phyloP scores from a whole-genome alignment of 92 coral and sea anemone genomes.

The Phenganax marumi region DNA sequence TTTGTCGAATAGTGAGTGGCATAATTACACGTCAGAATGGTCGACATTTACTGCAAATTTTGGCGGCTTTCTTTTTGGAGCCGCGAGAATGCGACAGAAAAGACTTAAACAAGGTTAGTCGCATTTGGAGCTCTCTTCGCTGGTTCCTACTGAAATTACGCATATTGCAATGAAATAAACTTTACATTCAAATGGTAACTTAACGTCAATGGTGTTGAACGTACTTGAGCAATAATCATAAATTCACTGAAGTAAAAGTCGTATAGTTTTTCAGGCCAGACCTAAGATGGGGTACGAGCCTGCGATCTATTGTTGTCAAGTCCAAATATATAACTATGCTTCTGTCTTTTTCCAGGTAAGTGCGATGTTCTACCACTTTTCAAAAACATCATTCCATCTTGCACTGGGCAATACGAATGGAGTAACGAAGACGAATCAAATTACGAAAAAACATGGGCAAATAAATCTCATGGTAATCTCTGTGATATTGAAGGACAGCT shows the following conservation, averaged over 20 bases:
- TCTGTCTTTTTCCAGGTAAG: constrained; percentile 7
- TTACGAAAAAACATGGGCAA: constrained; percentile 64
- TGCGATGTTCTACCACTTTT: constrained; percentile 37
- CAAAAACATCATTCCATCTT: constrained; percentile 46
- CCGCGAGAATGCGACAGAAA: constrained; percentile 73
- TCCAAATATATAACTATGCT: no score
- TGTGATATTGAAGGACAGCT: constrained; percentile 16
- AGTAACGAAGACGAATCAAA: constrained; percentile 58
- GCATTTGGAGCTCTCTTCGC: not conserved
- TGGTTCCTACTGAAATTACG: not conserved
- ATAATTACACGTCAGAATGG: constrained; percentile 68
- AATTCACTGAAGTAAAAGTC: no score
- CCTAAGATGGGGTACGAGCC: not conserved
- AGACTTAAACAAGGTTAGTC: constrained; percentile 64
- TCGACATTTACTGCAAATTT: constrained; percentile 68
- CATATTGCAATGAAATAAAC: not conserved
- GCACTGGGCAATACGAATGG: constrained; percentile 59
- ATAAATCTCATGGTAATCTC: constrained; percentile 22
- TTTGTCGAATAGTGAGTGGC: constrained; percentile 74
- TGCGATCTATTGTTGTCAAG: not conserved
- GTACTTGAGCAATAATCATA: no score
- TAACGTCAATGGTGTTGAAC: no score
- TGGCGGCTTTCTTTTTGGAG: constrained; percentile 79
- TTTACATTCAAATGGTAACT: no score
- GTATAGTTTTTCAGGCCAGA: no score